phyloP scores from a whole-genome alignment of 2,888 invertebrate species.

The Mellilla xanthometata region DNA sequence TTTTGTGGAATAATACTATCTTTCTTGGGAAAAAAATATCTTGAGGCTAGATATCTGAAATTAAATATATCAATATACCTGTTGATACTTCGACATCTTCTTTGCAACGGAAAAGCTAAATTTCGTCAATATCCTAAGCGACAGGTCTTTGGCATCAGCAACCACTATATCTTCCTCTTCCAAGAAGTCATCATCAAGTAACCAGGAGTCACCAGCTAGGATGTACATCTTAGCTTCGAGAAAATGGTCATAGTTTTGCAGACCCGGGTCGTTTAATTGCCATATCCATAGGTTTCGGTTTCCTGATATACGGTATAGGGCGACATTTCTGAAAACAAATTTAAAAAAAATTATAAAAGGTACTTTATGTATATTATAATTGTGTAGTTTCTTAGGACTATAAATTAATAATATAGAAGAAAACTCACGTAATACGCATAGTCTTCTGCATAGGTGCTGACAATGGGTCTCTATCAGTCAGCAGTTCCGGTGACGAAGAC shows the following conservation, averaged over 20 bases:
- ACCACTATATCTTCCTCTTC: conserved; percentile 7
- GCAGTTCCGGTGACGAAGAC: conserved; percentile 72
- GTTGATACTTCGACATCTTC: conserved; percentile 6
- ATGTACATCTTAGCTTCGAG: conserved; percentile 4
- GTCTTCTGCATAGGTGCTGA: conserved; percentile 63
- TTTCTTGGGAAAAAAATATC: too few relatives aligned
- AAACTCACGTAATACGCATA: conserved; percentile 47
- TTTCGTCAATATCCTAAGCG: conserved; percentile 25
- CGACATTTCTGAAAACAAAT: conserved; percentile 42
- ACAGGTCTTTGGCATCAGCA: conserved; percentile 2
- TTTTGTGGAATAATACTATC: too few relatives aligned
- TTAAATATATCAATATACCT: conserved; percentile 1
- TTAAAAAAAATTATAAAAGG: too few relatives aligned
- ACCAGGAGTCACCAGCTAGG: neutral
- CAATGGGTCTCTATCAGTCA: conserved; percentile 74
- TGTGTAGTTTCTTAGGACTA: too few relatives aligned
- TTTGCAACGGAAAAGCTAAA: conserved; percentile 6
- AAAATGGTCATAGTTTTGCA: conserved; percentile 5
- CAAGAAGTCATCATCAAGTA: neutral
- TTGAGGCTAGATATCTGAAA: too few relatives aligned
- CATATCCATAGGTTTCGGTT: conserved; percentile 42
- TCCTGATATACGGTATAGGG: conserved; percentile 66
- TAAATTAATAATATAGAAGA: too few relatives aligned
- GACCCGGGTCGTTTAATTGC: conserved; percentile 47
- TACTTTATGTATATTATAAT: too few relatives aligned